Percentiles rank a stretch among this genome's conserved stretches.
Evolutionary conservation across 2,113 vertebrate species (phyloP).

Genomic region (Ia io): DNA sequence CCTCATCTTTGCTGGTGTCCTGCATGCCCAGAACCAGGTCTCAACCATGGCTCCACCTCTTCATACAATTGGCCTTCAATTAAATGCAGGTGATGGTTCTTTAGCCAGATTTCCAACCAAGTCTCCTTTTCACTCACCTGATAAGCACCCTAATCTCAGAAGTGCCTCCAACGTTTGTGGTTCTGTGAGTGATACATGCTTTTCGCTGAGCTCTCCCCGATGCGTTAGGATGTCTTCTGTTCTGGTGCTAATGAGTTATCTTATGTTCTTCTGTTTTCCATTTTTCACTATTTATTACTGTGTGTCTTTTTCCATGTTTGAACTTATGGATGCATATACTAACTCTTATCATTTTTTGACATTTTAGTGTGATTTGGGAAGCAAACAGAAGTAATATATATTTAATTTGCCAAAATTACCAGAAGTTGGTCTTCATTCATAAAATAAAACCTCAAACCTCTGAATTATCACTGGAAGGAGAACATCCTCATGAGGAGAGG

Average conservation of each 20-base stretch:
- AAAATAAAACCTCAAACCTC: background rate
- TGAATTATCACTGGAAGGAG: background rate
- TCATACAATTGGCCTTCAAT: background rate
- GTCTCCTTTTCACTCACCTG: background rate
- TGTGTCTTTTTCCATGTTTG: background rate
- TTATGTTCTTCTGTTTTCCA: background rate
- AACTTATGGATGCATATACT: background rate
- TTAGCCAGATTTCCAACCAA: background rate
- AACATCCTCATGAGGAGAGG: background rate
- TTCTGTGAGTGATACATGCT: background rate
- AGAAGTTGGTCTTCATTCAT: background rate
- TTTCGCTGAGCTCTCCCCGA: background rate
- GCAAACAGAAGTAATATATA: background rate
- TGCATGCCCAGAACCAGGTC: background rate
- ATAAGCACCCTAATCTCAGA: background rate
- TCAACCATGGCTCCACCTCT: background rate
- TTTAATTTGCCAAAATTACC: background rate
- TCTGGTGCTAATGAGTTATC: background rate
- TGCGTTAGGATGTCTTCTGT: background rate
- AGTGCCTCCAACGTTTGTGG: background rate
- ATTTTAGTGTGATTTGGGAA: background rate
- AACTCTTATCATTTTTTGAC: background rate
- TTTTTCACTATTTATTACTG: background rate
- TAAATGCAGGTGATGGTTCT: background rate
- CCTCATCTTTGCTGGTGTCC: background rate